phyloP scores from a whole-genome alignment of 35 echinoderm and acorn worm genomes.

The Strongylocentrotus purpuratus region DNA sequence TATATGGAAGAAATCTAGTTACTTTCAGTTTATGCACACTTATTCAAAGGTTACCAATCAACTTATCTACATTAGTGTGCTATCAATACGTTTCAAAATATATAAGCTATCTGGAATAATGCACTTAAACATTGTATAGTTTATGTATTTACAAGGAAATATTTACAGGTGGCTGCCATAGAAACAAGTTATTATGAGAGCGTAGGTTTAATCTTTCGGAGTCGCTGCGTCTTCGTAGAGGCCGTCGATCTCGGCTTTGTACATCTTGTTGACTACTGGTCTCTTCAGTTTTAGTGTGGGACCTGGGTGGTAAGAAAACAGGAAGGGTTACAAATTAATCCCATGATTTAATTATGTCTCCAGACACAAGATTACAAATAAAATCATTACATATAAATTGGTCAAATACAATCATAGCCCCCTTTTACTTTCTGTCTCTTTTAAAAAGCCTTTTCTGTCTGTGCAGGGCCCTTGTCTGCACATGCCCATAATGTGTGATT shows the following conservation, averaged over 20 bases:
- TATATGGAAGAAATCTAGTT: neutral
- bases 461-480: too few relatives aligned
- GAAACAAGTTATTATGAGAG: neutral
- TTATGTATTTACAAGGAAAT: neutral
- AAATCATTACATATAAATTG: neutral
- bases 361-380: neutral
- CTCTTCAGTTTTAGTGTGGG: conserved; percentile 95
- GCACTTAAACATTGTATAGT: conserved; percentile 19
- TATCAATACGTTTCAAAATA: conserved; percentile 30
- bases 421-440: too few relatives aligned
- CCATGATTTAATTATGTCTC: neutral
- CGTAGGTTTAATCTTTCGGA: neutral
- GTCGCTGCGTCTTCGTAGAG: conserved; percentile 59
- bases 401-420: too few relatives aligned
- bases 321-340: neutral
- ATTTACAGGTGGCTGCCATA: neutral
- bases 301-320: conserved; percentile 57
- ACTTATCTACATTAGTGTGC: neutral
- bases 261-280: conserved; percentile 91
- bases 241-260: conserved; percentile 60
- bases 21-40: neutral
- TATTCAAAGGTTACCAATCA: neutral
- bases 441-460: too few relatives aligned
- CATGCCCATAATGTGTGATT: too few relatives aligned
- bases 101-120: conserved; percentile 27